A percentile compares a stretch with the other conserved stretches of the same genome.
Conservation (phyloP, 2,797 vertebrate species). For the Falco concolor region DNA sequence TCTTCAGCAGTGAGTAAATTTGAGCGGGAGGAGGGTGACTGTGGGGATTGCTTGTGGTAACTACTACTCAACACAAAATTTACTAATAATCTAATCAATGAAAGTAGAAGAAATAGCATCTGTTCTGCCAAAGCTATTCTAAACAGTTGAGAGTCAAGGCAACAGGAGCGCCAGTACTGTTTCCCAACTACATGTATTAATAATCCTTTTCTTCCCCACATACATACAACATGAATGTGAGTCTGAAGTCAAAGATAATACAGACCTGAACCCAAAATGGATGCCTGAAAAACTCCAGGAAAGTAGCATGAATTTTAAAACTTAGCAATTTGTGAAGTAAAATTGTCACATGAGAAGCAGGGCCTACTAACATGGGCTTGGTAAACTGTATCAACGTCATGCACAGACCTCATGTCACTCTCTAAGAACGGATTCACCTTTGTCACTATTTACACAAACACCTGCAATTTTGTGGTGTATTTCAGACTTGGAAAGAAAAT, state of each 20-base stretch:
- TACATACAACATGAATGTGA: fast-evolving
- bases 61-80: not conserved
- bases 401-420: not conserved
- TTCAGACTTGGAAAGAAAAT: not conserved
- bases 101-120: not conserved
- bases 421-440: not conserved
- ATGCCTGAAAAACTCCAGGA: not conserved
- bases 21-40: not conserved
- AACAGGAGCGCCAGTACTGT: not conserved
- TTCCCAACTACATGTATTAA: not conserved
- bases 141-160: not conserved
- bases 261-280: not conserved
- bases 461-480: not conserved
- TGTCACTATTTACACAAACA: not conserved
- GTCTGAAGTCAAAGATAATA: not conserved
- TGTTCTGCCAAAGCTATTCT: not conserved
- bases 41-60: not conserved
- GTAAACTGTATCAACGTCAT: not conserved
- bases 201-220: not conserved
- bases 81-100: not conserved
- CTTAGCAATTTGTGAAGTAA: not conserved
- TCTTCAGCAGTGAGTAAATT: not conserved
- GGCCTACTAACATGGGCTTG: not conserved
- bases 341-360: not conserved
- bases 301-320: not conserved